A percentile compares a stretch with the other conserved stretches of the same genome.
These are phyloP conservation scores for Drosophila suzukii DNA, from an alignment of 1,140 invertebrate species.

Conservation along the genomic window DNA sequence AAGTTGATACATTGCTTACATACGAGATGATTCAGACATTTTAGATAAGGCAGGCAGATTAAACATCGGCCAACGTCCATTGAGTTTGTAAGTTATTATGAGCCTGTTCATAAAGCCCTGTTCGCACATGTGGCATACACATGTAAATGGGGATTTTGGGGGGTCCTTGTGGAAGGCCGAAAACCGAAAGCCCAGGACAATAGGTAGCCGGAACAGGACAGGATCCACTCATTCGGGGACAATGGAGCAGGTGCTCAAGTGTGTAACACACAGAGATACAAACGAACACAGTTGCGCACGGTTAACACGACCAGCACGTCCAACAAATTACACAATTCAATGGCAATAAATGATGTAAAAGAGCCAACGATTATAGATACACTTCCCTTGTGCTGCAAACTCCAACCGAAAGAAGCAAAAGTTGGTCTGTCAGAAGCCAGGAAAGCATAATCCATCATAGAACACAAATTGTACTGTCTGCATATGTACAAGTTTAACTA, in stretches of 20 bases:
- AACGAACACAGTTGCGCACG: conserved; percentile 7
- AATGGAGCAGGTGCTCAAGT: conserved; percentile 40
- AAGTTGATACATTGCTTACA: background rate
- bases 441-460: conserved; percentile 78
- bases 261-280: conserved; percentile 15
- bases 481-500: conserved; percentile 39
- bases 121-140: conserved; percentile 9
- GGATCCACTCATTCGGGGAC: conserved; percentile 1
- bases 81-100: background rate
- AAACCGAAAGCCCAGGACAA: conserved; percentile 11
- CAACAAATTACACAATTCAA: conserved; percentile 71
- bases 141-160: conserved; percentile 35
- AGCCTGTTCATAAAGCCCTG: conserved; percentile 17
- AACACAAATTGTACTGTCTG: conserved; percentile 63
- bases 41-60: background rate
- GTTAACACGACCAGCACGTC: conserved; percentile 47
- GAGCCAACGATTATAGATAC: conserved; percentile 21
- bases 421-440: conserved; percentile 69
- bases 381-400: background rate
- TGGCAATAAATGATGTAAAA: conserved; percentile 69
- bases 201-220: conserved; percentile 12
- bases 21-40: background rate
- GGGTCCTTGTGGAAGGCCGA: conserved; percentile 3
- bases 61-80: background rate
- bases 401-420: conserved; percentile 28